Evolutionary conservation across 2,888 invertebrate genomes (phyloP), one percentile per base, ranked within the genome.

Genomic region (Hypomecis punctinalis): DNA sequence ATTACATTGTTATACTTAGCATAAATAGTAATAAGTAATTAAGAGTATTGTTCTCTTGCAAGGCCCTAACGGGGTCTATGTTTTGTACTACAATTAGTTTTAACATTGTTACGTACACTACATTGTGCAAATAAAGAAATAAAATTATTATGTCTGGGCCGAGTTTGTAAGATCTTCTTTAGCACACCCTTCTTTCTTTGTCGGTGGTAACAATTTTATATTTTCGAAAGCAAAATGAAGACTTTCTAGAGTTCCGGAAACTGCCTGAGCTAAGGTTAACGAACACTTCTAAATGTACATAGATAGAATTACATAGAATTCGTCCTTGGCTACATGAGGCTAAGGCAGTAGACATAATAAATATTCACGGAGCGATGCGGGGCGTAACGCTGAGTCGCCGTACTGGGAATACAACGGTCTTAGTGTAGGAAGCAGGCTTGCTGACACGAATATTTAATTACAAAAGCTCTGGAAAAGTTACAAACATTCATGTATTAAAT

Each of bases 351-450:
- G 76, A 76, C 70, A 74, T 75, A 69, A 85, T 86, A 85, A 81
- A 84, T 80, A 85, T 86, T 85, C 86, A 85, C 68, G 69, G 71
- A 68, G 80, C 81, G 78, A 73, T 74, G 70, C 75, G 66, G 61
- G 70, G 74, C 67, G 64, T 64, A 67, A 73, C 66, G 49, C 73
- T 67, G 66, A 72, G 66, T 77, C 66, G 49, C 72, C 72, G 63
- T 78, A 82, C 82, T 75, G 67, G 78, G 84, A 85, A 85, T 72
- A 61, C 79, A 86, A 86, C 86, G 86, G 85, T 83, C 79, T 46
- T 73, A 69, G 59, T 68, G 65, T 69, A 68, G 72, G 71, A 70
- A 56, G 71, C 82, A 67, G 78, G 7, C 70, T 75, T 48, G 46
- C 57, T 78, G 62, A 56, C 78, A 62, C 79, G 80, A 84, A 80